Evolutionary conservation across 2,797 vertebrate genomes (phyloP), one percentile per base, ranked within the genome.

Genomic region (Odontamblyopus lacepedii): DNA sequence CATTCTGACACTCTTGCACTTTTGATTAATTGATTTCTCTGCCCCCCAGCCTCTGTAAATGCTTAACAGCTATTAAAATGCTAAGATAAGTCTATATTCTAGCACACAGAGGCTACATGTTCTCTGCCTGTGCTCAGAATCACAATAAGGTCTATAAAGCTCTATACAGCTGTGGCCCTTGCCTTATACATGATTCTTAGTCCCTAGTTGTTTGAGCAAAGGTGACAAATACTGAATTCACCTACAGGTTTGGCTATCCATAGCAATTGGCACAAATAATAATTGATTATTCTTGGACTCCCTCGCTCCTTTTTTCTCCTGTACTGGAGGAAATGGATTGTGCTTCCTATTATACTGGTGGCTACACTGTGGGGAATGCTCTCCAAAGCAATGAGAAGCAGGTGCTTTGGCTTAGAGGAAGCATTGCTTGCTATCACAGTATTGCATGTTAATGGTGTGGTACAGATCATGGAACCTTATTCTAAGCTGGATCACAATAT

Each of bases 11-110:
- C 73, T 61, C n/a, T 63, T 80, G 75, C 62, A 69, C 77, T 86
- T 86, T 86, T 76, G 76, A 86, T 85, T 76, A 83, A 90, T 83
- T 80, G 74, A 83, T 85, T 87, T 77, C 74, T 81, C 89, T 78
- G 75, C 84, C 83, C 71, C 73, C 80, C 60, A 60, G 72, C 74
- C 78, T 83, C 73, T 69, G 68, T 83, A 69, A 76, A 76, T 44
- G 63, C 70, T 84, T 78, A 74, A 88, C 78, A 73, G 76, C 77
- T 83, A 82, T 85, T 81, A 84, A 71, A 56, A 72, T 56, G 71
- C 60, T 61, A 70, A 75, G 64, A 86, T 84, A 75, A 35, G 56
- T 67, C 18, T 55, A 27, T 73, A 60, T 82, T 81, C 72, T 80
- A 53, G 75, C 30, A 64, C n/a, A 70, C 74, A 76, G n/a, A 69